Conservation (phyloP, 2,888 invertebrate genomes). For the Acleris literana region DNA sequence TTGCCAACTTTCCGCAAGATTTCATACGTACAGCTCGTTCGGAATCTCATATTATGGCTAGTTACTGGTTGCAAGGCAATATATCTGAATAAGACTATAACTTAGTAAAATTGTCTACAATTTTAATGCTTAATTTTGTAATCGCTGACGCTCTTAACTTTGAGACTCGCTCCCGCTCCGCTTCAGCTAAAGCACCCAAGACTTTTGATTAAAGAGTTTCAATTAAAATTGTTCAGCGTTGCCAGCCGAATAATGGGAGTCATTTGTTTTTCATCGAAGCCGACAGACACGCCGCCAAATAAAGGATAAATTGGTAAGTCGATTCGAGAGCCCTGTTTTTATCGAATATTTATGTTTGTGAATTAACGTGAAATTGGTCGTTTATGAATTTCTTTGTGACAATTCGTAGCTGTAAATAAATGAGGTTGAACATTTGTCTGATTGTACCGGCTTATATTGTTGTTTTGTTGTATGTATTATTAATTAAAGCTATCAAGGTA, state of each 20-base stretch:
- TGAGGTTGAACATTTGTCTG: no score
- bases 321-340: not conserved
- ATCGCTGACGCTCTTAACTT: not conserved
- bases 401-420: not conserved
- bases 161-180: not conserved
- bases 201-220: conserved; percentile 36
- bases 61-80: no score
- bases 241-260: conserved; percentile 28
- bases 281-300: conserved; percentile 3
- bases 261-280: conserved; percentile 31
- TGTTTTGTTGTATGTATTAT: no score
- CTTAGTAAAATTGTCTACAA: not conserved
- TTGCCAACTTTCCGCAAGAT: no score
- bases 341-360: conserved; percentile 1
- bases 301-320: conserved; percentile 3
- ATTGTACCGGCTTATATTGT: no score
- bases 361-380: conserved; percentile 1
- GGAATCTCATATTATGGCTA: no score
- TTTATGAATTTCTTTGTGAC: conserved; percentile 1
- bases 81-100: no score
- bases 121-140: not conserved
- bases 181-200: not conserved
- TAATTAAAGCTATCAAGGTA: no score
- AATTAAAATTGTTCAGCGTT: conserved; percentile 33
- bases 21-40: no score